Percentiles rank a stretch among this genome's conserved stretches.
Evolutionary conservation across 2,113 vertebrate genomes (phyloP).

Genomic region (Machaerirhynchus nigripectus): DNA sequence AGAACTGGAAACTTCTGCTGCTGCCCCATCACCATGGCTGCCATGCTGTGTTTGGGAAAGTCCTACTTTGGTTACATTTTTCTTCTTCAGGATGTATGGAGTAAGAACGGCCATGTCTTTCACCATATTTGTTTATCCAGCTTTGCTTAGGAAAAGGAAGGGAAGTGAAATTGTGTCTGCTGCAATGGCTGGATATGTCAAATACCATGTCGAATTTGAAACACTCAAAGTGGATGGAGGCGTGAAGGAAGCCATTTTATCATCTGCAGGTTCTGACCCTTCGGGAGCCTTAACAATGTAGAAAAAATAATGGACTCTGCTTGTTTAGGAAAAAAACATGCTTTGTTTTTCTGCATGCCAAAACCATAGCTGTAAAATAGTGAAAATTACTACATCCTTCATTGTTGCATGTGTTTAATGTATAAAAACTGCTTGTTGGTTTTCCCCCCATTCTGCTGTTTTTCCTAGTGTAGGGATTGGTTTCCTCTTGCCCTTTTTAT

Average conservation of each 20-base stretch:
- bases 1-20: neutral
- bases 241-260: neutral
- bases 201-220: neutral
- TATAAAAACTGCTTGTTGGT: neutral
- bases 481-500: neutral
- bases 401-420: neutral
- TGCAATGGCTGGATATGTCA: neutral
- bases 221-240: neutral
- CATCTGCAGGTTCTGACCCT: neutral
- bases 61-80: neutral
- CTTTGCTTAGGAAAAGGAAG: neutral
- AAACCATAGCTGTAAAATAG: neutral
- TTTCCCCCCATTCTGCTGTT: accelerated
- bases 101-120: neutral
- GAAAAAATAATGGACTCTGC: neutral
- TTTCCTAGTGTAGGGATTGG: neutral
- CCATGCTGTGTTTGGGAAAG: neutral
- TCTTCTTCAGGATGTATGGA: neutral
- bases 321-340: neutral
- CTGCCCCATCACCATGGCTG: neutral
- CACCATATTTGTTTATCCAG: neutral
- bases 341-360: neutral
- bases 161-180: neutral
- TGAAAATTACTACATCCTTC: neutral
- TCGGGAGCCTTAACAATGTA: neutral